These are phyloP conservation scores for Dynastes maya DNA, from an alignment of 2,888 invertebrate species.

Conservation along the genomic window DNA sequence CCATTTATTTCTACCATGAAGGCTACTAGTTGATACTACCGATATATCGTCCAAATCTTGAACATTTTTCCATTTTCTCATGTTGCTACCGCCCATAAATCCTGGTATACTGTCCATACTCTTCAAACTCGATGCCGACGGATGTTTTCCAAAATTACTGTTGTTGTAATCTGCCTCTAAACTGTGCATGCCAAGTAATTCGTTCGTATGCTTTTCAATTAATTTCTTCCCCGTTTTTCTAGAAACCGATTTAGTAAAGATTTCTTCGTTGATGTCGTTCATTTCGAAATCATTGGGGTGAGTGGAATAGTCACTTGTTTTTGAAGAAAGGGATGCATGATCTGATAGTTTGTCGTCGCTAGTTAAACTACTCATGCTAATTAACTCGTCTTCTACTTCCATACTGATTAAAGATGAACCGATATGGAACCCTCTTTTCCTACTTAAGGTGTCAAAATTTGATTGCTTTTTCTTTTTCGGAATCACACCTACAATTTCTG, in stretches of 20 bases:
- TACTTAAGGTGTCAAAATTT: constrained; percentile 60
- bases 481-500: constrained; percentile 63
- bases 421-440: constrained; percentile 62
- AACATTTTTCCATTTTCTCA: constrained; percentile 66
- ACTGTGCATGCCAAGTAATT: constrained; percentile 56
- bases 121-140: constrained; percentile 60
- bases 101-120: constrained; percentile 63
- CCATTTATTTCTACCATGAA: constrained; percentile 61
- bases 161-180: constrained; percentile 49
- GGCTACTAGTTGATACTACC: constrained; percentile 56
- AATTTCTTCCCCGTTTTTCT: constrained; percentile 46
- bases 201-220: constrained; percentile 52
- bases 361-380: constrained; percentile 46
- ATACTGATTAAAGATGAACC: constrained; percentile 59
- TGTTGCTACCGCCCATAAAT: constrained; percentile 57
- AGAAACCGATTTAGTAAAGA: constrained; percentile 52
- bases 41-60: constrained; percentile 65
- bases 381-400: constrained; percentile 47
- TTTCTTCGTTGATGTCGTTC: constrained; percentile 57
- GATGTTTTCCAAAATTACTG: constrained; percentile 48
- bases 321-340: constrained; percentile 51
- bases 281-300: constrained; percentile 56
- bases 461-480: constrained; percentile 59
- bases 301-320: constrained; percentile 47
- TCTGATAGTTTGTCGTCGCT: constrained; percentile 43